phyloP scores from a whole-genome alignment of 2,113 vertebrate species.

The Anolis sagrei region DNA sequence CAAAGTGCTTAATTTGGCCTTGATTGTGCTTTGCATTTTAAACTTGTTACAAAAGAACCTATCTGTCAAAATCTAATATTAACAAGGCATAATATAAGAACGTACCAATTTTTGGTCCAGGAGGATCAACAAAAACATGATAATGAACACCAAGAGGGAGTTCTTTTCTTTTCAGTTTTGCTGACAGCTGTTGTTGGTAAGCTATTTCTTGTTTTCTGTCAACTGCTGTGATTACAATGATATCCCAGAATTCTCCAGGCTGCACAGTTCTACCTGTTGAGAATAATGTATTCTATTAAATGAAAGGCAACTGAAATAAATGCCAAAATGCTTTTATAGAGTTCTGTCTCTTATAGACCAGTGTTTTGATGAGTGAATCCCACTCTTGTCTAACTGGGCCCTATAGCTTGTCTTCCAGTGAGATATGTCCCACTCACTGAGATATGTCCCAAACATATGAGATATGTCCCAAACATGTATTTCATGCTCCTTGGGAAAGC shows the following conservation, averaged over 20 bases:
- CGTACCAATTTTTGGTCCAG: constrained; percentile 88
- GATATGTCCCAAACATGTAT: background rate
- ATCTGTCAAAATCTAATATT: background rate
- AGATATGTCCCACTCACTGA: too few species aligned
- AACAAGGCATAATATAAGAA: background rate
- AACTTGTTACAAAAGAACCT: background rate
- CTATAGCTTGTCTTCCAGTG: background rate
- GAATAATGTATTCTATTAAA: constrained; percentile 5
- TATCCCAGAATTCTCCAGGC: constrained; percentile 85
- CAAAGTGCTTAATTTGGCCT: background rate
- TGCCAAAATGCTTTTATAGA: background rate
- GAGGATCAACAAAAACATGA: constrained; percentile 87
- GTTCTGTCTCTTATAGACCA: background rate
- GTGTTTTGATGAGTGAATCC: background rate
- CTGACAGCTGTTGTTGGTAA: constrained; percentile 83
- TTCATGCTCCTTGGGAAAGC: background rate
- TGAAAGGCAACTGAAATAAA: background rate
- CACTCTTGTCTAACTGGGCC: background rate
- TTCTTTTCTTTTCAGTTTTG: constrained; percentile 82
- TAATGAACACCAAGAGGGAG: constrained; percentile 83
- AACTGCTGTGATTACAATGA: constrained; percentile 86
- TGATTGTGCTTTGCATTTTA: background rate
- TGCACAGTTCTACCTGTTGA: constrained; percentile 74
- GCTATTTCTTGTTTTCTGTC: constrained; percentile 84
- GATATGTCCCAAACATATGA: too few species aligned